Base-by-base conservation (phyloP, 1,140 invertebrate genomes). In the Globodera ellingtonae region DNA sequence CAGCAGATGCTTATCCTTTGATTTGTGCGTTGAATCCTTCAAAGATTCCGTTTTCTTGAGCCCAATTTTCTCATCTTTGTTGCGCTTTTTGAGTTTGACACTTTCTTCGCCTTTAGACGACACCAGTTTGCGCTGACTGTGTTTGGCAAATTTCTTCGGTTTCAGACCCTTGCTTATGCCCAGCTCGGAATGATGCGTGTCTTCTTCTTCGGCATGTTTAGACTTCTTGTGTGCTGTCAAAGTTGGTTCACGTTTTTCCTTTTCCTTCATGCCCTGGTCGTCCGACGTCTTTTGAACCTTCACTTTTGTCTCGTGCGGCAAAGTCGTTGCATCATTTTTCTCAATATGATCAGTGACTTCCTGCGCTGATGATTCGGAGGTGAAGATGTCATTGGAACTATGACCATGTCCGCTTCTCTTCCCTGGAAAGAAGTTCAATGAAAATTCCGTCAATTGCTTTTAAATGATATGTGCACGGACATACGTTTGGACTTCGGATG, bases 341-440 rank as follows among this genome's bases (percentile, higher is more conserved):
- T 62, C 56, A 62, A 4, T 18, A 6, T 10, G 3, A 6, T 62
- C 56, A 6, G 18, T 18, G 56, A 62, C 56, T 62, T 62, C 56
- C 6, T 62, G 56, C 6, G 72, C 21, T 18, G 72, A 75, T n/a
- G 72, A 75, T 8, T 75, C 72, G 3, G 72, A 75, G 1, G 72
- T 75, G 9, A 75, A 75, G 52, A 75, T 44, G 8, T 21, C 47
- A 35, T 56, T 35, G 46, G 47, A 18, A 52, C 52, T 46, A 15
- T 73, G 72, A 21, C 35, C 35, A 35, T 35, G 35, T 35, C 35
- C 35, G 35, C 35, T 35, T 35, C 35, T 35, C 35, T 35, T 35
- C 35, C 35, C 35, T 35, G 35, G 35, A 35, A 35, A 35, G 35
- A 35, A 35, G 35, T 35, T 35, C 35, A 35, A 35, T 35, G 35